Conservation (phyloP, 2,888 invertebrate genomes). For the Polyommatus icarus region DNA sequence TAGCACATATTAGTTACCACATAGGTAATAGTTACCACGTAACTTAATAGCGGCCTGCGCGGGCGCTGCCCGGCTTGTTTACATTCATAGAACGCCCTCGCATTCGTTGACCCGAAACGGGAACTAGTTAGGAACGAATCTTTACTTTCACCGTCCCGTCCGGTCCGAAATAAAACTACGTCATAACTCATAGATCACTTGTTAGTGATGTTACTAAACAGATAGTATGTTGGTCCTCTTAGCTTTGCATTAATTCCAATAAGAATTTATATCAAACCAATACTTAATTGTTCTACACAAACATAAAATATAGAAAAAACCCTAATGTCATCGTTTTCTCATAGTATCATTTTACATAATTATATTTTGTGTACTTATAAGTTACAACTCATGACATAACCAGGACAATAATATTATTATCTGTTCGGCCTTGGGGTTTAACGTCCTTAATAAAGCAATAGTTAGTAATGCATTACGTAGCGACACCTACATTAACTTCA, state of each 20-base stretch:
- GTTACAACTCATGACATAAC: too few relatives aligned
- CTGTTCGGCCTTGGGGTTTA: neutral
- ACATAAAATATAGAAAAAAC: neutral
- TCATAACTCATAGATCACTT: too few relatives aligned
- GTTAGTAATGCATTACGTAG: neutral
- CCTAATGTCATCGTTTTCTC: neutral
- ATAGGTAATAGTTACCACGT: too few relatives aligned
- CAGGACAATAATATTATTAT: too few relatives aligned
- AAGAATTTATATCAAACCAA: neutral
- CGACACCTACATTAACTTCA: slow-evolving; percentile 2
- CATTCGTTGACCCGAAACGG: slow-evolving; percentile 30
- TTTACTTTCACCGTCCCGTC: slow-evolving; percentile 17
- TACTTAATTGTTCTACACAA: neutral
- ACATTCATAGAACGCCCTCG: slow-evolving; percentile 17
- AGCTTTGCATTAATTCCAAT: neutral
- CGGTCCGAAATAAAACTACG: neutral
- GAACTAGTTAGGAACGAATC: neutral
- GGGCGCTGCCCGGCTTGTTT: slow-evolving; percentile 13
- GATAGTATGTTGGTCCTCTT: too few relatives aligned
- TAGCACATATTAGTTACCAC: too few relatives aligned
- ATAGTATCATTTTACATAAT: too few relatives aligned
- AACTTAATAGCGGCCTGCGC: neutral
- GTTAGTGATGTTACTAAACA: neutral
- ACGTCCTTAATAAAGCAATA: neutral
- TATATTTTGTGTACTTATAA: too few relatives aligned